Evolutionary conservation across 2,113 vertebrate genomes (phyloP), one percentile per base, ranked within the genome.

Genomic region (Seriola aureovittata): DNA sequence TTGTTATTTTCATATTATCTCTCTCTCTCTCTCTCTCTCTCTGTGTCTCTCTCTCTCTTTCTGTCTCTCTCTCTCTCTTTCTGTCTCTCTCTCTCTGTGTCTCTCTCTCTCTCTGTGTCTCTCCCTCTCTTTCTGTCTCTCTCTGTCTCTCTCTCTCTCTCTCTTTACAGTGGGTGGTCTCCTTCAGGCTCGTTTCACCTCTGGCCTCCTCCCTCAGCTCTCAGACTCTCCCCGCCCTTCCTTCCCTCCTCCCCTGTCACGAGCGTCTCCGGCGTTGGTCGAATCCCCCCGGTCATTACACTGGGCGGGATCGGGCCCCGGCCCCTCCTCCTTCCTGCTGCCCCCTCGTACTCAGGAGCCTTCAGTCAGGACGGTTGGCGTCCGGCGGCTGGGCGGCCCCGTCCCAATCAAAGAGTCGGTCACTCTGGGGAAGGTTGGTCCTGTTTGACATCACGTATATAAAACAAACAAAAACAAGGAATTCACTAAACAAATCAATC

Each of bases 331-430:
- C 0, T 96, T 99, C 73, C 11, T 94, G 0, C 83, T 97, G 17
- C 95, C 95, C 0, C 50, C 94, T 0, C 81, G 95, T 0, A 70
- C 58, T 0, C 93, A 96, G 0, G 98, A 99, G 58, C 82, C 87
- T 1, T 88, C 89, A 0, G 75, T 98, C 70, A 96, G 93, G 68
- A 97, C 96, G 0, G 96, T 99, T 0, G 98, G 98, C 0, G 90
- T 92, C 0, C 95, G 97, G 21, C 85, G 97, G n/a, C 95, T 97
- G 36, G 95, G 88, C 0, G 96, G 95, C 0, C 96, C 97, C 0
- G 96, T 99, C 0, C 93, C 98, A 0, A 89, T 96, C n/a, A 92
- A 96, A 11, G 92, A 93, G 3, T 99, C 98, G 0, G 50, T 99
- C 48, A 93, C 96, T 6, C 86, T 79, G 0, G 95, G 96, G 0